Evolutionary conservation across 2,797 vertebrate genomes (phyloP), one percentile per base, ranked within the genome.

Genomic region (Acomys russatus): DNA sequence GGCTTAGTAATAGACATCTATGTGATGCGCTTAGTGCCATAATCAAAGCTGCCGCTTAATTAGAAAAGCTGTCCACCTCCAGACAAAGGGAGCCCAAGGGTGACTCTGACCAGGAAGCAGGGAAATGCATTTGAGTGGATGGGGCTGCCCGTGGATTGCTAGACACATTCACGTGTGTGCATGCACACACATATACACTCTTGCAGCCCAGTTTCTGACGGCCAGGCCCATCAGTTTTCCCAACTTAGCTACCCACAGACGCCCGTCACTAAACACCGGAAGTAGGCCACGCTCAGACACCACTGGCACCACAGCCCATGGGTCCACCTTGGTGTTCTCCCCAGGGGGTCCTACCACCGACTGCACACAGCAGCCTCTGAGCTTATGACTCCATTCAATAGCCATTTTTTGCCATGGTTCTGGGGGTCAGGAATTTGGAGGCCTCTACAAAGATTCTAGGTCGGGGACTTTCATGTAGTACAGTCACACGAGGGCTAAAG

Each of bases 41-140:
- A 98, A 98, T 98, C 98, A 98, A 98, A 98, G 96, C 92, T 87
- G 64, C 96, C 96, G 86, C 95, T 97, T 98, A 98, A 98, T 98
- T 98, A 98, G 98, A 98, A 98, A 98, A 92, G 70, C 92, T 89
- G 44, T 38, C 97, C 70, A 92, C 94, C 95, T 85, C 97, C 96
- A 97, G 98, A 98, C 95, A 98, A 97, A 98, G 97, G 96, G 95
- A 94, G 97, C 98, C 98, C 98, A 91, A 97, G 97, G 96, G 95
- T 0, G 23, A n/a, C 83, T 89, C 96, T 97, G 90, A 97, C 51
- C 84, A 95, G 97, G 20, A 96, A 93, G 85, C 93, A 71, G 94
- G 97, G 95, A 95, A 71, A 3, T 4, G 38, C 87, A 88, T 63
- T 0, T 20, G 91, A 63, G 84, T 11, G 91, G 86, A 94, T 93